These are phyloP conservation scores for Tenthredo distinguenda DNA, from an alignment of 2,888 invertebrate species.

Conservation along the genomic window DNA sequence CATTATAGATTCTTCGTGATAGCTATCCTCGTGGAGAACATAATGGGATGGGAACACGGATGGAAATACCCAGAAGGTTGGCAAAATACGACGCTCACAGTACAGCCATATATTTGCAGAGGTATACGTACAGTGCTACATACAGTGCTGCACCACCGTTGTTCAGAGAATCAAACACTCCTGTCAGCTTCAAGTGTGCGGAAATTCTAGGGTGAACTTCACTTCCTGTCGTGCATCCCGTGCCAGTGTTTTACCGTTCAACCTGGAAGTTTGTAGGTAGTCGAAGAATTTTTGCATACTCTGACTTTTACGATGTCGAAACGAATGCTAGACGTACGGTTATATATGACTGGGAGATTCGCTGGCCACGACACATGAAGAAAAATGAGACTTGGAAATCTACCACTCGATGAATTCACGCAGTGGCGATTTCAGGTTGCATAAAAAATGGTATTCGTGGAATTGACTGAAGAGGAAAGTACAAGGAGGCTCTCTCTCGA, in stretches of 20 bases:
- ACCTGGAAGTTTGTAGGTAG: neutral
- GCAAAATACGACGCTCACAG: neutral
- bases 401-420: constrained; percentile 12
- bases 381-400: constrained; percentile 9
- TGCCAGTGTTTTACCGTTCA: neutral
- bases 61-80: neutral
- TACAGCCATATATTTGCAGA: neutral
- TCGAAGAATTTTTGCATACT: neutral
- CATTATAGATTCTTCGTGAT: constrained; percentile 1
- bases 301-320: neutral
- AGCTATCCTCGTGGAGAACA: constrained; percentile 1
- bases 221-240: neutral
- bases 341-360: neutral
- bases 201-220: neutral
- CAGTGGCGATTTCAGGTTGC: neutral
- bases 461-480: neutral
- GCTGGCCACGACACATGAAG: neutral
- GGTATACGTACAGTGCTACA: neutral
- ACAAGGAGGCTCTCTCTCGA: neutral
- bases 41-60: neutral
- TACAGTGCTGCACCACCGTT: neutral
- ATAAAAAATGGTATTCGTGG: neutral
- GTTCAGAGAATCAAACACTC: neutral
- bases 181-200: neutral
- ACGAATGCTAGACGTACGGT: neutral